Evolutionary conservation across 2,797 vertebrate species (phyloP).

Genomic region (Spinus pinus): DNA sequence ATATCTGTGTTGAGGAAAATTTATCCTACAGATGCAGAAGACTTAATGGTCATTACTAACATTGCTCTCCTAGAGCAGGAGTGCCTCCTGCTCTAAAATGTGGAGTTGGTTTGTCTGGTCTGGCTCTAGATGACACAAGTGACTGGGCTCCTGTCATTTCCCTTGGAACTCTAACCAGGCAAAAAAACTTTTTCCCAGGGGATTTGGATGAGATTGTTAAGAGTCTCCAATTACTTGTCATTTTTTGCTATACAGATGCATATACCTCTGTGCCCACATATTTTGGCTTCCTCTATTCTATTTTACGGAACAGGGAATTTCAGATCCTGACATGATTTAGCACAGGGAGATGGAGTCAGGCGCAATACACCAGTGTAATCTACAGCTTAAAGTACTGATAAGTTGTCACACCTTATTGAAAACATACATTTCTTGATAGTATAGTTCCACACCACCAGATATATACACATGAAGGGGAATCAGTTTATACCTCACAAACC

Average conservation of each 20-base stretch:
- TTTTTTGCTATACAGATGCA: not conserved
- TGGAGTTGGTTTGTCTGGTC: not conserved
- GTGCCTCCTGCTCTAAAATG: not conserved
- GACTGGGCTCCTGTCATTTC: not conserved
- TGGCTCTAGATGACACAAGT: not conserved
- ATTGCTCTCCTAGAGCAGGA: not conserved
- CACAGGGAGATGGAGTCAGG: constrained; percentile 1
- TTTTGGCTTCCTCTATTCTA: not conserved
- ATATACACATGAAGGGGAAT: not conserved
- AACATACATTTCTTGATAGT: not conserved
- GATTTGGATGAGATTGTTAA: not conserved
- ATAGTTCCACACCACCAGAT: not conserved
- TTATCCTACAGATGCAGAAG: not conserved
- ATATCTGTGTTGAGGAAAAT: constrained; percentile 17
- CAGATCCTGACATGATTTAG: constrained; percentile 33
- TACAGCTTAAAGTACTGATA: not conserved
- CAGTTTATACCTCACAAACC: not conserved
- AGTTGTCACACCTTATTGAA: not conserved
- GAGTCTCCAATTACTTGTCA: not conserved
- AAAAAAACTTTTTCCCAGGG: not conserved
- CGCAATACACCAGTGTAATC: not conserved
- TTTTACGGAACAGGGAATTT: constrained; percentile 24
- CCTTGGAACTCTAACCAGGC: not conserved
- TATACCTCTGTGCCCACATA: not conserved
- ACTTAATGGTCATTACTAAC: constrained; percentile 6